Evolutionary conservation across 2,797 vertebrate species (phyloP).

Genomic region (Hyperoplus lanceolatus): DNA sequence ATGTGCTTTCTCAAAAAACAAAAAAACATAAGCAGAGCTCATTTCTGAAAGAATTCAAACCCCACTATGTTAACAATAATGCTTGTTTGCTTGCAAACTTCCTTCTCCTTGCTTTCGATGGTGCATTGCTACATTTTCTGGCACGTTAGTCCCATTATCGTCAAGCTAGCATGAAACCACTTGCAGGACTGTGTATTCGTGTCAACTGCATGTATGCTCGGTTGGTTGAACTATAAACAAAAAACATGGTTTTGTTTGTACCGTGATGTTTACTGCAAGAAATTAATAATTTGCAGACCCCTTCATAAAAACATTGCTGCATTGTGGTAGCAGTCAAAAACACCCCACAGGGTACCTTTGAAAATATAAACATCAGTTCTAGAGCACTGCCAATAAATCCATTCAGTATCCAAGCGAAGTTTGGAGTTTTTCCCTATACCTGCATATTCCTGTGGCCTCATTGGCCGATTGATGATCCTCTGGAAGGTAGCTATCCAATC

Average conservation of each 20-base stretch:
- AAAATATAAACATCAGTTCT: not conserved
- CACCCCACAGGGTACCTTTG: not conserved
- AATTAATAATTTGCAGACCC: too few species aligned
- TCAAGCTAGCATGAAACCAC: not conserved
- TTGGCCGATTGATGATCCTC: conserved; percentile 93
- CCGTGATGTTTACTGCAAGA: too few species aligned
- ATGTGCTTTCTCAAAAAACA: not conserved
- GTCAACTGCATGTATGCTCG: not conserved
- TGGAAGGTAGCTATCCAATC: conserved; percentile 95
- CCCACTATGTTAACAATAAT: not conserved
- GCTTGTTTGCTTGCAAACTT: not conserved
- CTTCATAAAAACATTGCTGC: too few species aligned
- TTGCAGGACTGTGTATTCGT: not conserved
- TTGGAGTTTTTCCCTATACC: conserved; percentile 74
- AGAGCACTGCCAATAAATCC: not conserved
- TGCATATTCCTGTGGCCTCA: conserved; percentile 98
- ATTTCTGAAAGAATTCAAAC: not conserved
- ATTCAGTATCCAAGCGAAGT: not conserved
- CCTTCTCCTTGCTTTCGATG: not conserved
- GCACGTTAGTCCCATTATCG: not conserved
- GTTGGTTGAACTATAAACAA: not conserved
- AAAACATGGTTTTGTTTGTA: too few species aligned
- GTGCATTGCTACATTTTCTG: not conserved
- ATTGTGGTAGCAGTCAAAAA: not conserved
- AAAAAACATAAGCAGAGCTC: not conserved